Base-by-base conservation (phyloP, 2,888 invertebrate genomes). In the Trachelus iudaicus region DNA sequence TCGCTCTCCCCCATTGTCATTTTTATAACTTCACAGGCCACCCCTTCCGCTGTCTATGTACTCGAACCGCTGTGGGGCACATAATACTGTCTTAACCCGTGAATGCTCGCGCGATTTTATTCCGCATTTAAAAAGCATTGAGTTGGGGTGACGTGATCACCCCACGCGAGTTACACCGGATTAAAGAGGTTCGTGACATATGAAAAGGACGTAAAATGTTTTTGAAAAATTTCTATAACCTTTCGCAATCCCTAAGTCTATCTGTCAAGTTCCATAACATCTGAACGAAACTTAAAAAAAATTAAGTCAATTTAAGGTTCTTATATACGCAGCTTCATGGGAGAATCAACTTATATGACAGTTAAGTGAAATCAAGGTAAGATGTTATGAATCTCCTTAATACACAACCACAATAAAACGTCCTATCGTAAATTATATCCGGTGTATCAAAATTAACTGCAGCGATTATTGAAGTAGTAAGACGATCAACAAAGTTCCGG, bases 41-140 rank as follows among this genome's bases (percentile, higher is more conserved):
- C 88, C 90, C 80, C 88, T 88, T 87, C 91, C 91, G 82, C 91
- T 90, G 90, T 91, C 91, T 87, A 91, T 91, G 88, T 89, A 91
- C 90, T 91, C 91, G 91, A 91, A 91, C 87, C 89, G 88, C 90
- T 91, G 90, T 87, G 83, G 87, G 86, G 71, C 33, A 83, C 85
- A 89, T 23, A 56, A 56, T 23, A 56, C 23, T 56, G 56, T 56
- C 56, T 56, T 56, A 35, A 35, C 35, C 35, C 35, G 35, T 0
- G 12, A 35, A 3, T 35, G 3, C 35, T 35, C 12, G 35, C 12
- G 35, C 11, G 35, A 35, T 35, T 35, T 35, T 35, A 35, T 12
- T 35, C 12, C 12, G 3, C 3, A 35, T 12, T 35, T 35, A 35
- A 35, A 35, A 35, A 35, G 35, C 35, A 35, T 12, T 35, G 12